Conservation (phyloP, 2,797 vertebrate genomes). For the Thaleichthys pacificus region DNA sequence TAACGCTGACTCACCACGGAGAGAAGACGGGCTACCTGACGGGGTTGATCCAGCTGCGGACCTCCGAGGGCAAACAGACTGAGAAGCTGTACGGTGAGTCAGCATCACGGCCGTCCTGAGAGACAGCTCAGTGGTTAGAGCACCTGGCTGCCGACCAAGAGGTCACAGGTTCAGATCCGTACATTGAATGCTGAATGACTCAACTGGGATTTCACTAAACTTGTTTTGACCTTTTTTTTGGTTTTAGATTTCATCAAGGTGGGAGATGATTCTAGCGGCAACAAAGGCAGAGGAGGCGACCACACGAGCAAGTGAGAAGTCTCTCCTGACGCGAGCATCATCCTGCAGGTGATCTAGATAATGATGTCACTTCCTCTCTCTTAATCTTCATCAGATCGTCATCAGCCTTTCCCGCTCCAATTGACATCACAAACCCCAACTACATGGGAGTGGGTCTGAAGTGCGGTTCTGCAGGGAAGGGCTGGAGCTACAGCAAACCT, state of each 20-base stretch:
- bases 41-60: constrained; percentile 88
- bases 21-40: constrained; percentile 86
- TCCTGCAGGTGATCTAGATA: not conserved
- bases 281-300: constrained; percentile 73
- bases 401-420: constrained; percentile 52
- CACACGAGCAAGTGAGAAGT: constrained; percentile 59
- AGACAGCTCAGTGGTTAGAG: not conserved
- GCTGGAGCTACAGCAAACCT: constrained; percentile 82
- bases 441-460: constrained; percentile 80
- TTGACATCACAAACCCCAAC: constrained; percentile 85
- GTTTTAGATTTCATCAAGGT: constrained; percentile 93
- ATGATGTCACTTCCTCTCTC: not conserved
- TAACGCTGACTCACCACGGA: constrained; percentile 90
- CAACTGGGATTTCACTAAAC: too few species aligned
- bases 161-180: too few species aligned
- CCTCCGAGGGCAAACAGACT: constrained; percentile 87
- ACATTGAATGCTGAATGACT: too few species aligned
- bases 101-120: not conserved
- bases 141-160: not conserved
- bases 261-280: constrained; percentile 83
- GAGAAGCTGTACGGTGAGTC: constrained; percentile 91
- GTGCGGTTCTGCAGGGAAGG: constrained; percentile 69
- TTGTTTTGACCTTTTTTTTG: not conserved
- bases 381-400: too few species aligned
- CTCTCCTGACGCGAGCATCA: not conserved